Conservation (phyloP, 2,113 vertebrate genomes). For the Protobothrops mucrosquamatus region DNA sequence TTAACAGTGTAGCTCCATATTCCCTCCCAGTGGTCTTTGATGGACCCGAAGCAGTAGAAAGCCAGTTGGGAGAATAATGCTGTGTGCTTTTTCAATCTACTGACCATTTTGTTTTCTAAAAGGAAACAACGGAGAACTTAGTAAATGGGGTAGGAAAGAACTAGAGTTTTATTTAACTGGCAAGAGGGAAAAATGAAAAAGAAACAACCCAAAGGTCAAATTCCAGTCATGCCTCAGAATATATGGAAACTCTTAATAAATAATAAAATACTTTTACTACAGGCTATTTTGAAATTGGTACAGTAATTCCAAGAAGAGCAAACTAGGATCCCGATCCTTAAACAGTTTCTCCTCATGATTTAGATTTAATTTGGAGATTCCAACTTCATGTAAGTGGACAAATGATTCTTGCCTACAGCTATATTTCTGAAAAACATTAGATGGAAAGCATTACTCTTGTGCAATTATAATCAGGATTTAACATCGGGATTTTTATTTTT, state of each 20-base stretch:
- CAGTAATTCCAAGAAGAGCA: background rate
- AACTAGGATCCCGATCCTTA: background rate
- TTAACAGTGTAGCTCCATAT: background rate
- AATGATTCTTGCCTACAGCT: background rate
- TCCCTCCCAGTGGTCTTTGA: background rate
- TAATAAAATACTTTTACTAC: background rate
- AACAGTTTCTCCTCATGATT: background rate
- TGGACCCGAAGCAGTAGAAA: background rate
- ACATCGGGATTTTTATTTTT: background rate
- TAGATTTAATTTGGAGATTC: background rate
- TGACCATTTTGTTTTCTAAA: background rate
- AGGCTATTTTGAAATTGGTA: background rate
- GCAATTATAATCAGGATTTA: background rate
- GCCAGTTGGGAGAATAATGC: background rate
- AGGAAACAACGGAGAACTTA: background rate
- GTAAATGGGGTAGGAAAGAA: background rate
- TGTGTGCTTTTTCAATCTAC: background rate
- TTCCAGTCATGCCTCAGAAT: background rate
- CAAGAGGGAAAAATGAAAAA: background rate
- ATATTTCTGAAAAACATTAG: background rate
- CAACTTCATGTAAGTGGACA: background rate
- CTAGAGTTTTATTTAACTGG: background rate
- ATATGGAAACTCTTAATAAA: background rate
- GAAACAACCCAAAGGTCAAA: background rate
- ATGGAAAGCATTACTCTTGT: background rate